phyloP scores from a whole-genome alignment of 2,888 invertebrate genomes.

The Dugesia japonica region DNA sequence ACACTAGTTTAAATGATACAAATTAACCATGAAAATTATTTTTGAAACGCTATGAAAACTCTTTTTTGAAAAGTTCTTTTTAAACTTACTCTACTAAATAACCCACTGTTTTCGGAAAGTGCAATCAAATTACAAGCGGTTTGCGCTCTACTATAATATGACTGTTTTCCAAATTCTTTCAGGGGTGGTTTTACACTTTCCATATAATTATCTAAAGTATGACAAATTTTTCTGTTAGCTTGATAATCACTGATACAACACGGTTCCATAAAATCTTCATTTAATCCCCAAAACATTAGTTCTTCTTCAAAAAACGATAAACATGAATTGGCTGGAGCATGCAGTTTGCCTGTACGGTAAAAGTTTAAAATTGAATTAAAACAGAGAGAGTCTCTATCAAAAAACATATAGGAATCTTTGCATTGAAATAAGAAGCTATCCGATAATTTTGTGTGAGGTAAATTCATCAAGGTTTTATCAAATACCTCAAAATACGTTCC shows the following conservation, averaged over 20 bases:
- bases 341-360: not conserved
- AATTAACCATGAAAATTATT: too few species aligned
- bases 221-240: not conserved
- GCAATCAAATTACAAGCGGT: not conserved
- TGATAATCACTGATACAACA: constrained; percentile 1
- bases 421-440: not conserved
- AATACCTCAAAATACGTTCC: not conserved
- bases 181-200: not conserved
- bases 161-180: not conserved
- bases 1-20: too few species aligned
- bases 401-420: not conserved
- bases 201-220: not conserved
- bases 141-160: not conserved
- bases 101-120: not conserved
- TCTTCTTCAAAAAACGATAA: not conserved
- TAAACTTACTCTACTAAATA: constrained; percentile 1
- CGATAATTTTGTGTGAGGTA: not conserved
- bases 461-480: constrained; percentile 2
- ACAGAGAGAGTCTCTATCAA: not conserved
- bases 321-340: not conserved
- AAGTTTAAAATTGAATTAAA: not conserved
- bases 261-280: not conserved
- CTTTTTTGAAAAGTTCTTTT: too few species aligned
- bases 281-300: not conserved
- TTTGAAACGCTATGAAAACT: too few species aligned